These are phyloP conservation scores for Atlantisia rogersi DNA, from an alignment of 2,113 vertebrate genomes.

Conservation along the genomic window DNA sequence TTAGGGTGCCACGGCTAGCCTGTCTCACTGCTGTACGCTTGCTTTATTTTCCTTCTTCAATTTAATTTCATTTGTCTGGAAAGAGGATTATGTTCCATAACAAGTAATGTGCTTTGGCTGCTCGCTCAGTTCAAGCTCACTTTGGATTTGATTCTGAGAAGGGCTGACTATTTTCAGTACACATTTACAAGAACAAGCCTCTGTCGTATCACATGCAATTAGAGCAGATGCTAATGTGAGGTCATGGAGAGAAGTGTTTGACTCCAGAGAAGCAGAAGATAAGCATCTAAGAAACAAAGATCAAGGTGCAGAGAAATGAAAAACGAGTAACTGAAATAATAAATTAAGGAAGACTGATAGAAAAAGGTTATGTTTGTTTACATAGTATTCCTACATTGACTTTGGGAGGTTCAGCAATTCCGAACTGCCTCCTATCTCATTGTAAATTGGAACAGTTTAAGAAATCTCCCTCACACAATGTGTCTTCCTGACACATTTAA, in stretches of 20 bases:
- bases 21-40: background rate
- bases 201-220: background rate
- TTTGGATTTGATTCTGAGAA: background rate
- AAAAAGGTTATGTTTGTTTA: background rate
- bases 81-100: background rate
- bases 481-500: background rate
- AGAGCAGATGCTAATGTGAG: background rate
- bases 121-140: background rate
- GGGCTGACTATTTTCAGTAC: background rate
- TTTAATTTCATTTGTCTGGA: conserved; percentile 11
- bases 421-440: background rate
- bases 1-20: background rate
- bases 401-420: background rate
- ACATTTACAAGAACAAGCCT: background rate
- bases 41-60: background rate
- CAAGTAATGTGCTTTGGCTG: background rate
- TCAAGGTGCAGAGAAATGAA: background rate
- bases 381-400: background rate
- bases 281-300: background rate
- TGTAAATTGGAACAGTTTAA: background rate
- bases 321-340: background rate
- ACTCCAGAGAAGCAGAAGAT: background rate
- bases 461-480: background rate
- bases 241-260: background rate
- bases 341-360: background rate